phyloP scores from a whole-genome alignment of 2,888 invertebrate species.

The Athalia rosae region DNA sequence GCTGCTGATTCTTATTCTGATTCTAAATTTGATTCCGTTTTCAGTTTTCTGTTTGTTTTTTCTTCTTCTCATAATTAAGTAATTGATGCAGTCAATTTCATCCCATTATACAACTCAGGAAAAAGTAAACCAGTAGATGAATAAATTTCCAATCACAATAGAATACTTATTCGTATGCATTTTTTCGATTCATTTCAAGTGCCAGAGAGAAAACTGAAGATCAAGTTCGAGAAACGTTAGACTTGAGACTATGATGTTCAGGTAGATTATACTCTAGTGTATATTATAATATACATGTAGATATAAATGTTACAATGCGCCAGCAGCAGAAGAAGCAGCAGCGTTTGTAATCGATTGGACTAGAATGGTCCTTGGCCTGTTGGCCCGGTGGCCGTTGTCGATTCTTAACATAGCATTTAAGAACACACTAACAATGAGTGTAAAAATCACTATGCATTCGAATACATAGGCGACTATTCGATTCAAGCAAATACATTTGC shows the following conservation, averaged over 20 bases:
- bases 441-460: not conserved
- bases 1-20: not conserved
- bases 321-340: slow-evolving; percentile 6
- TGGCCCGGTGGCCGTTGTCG: slow-evolving; percentile 12
- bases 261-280: not conserved
- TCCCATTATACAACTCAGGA: not conserved
- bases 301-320: slow-evolving; percentile 9
- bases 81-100: not conserved
- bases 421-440: no score
- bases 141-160: no score
- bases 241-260: no score
- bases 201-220: no score
- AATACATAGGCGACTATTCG: not conserved
- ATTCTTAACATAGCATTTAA: no score
- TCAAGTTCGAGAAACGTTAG: no score
- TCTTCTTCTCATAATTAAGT: not conserved
- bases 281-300: not conserved
- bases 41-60: not conserved
- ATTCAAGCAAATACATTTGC: no score
- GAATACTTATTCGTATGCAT: no score
- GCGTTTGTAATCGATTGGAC: slow-evolving; percentile 31
- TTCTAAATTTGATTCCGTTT: not conserved
- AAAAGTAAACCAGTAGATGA: not conserved
- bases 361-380: slow-evolving; percentile 34
- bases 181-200: no score